These are phyloP conservation scores for Folsomia manolachei DNA, from an alignment of 2,888 invertebrate genomes.

Conservation along the genomic window DNA sequence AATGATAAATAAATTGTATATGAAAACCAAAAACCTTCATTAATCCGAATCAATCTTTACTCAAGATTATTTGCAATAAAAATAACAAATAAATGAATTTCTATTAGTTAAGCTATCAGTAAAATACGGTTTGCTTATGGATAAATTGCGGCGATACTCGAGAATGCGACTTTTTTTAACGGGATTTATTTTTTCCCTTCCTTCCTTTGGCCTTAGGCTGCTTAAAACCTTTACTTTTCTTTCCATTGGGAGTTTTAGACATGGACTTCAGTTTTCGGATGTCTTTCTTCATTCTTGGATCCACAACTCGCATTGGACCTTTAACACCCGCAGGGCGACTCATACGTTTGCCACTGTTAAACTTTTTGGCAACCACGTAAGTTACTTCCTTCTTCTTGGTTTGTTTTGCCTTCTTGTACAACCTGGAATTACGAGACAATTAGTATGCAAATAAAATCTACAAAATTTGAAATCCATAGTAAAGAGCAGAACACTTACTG, in stretches of 20 bases:
- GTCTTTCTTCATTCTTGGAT: slow-evolving; percentile 94
- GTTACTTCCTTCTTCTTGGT: slow-evolving; percentile 84
- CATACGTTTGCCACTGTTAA: slow-evolving; percentile 70
- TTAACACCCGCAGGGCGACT: slow-evolving; percentile 81
- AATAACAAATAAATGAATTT: no score
- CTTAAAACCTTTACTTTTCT: slow-evolving; percentile 17
- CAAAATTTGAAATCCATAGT: slow-evolving; percentile 2
- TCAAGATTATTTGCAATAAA: no score
- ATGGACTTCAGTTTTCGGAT: slow-evolving; percentile 52
- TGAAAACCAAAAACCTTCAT: no score
- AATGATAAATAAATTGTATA: no score
- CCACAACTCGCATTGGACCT: slow-evolving; percentile 91
- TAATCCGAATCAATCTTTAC: no score
- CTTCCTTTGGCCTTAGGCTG: neutral
- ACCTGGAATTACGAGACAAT: no score
- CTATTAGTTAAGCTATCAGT: no score
- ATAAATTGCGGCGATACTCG: no score
- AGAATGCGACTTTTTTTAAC: no score
- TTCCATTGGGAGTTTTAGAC: slow-evolving; percentile 36
- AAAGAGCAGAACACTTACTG: slow-evolving; percentile 61
- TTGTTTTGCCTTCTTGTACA: slow-evolving; percentile 85
- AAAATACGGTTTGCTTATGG: no score
- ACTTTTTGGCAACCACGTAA: slow-evolving; percentile 92
- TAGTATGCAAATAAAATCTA: slow-evolving; percentile 25
- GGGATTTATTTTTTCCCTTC: no score